These are phyloP conservation scores for Channallabes apus DNA, from an alignment of 2,797 vertebrate genomes.

Conservation along the genomic window DNA sequence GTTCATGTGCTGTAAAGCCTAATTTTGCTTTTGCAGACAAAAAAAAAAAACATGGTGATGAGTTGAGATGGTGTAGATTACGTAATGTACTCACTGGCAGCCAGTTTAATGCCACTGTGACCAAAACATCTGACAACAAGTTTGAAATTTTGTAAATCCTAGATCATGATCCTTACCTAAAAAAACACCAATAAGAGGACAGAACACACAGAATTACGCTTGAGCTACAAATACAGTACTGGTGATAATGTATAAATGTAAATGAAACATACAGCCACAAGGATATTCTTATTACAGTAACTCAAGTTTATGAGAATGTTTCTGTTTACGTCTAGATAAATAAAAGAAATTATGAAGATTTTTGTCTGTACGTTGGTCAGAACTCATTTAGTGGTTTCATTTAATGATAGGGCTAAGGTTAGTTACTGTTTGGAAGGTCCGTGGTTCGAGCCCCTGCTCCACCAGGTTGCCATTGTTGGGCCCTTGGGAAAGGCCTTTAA, in stretches of 20 bases:
- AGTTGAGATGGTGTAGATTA: constrained; percentile 9
- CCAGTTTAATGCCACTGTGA: not conserved
- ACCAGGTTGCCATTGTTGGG: too few species aligned
- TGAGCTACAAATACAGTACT: not conserved
- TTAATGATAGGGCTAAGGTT: too few species aligned
- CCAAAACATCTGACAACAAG: constrained; percentile 5
- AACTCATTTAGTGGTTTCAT: too few species aligned
- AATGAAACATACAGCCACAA: not conserved
- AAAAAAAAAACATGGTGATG: not conserved
- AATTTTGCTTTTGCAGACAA: not conserved
- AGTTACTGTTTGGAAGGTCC: too few species aligned
- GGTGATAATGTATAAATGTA: not conserved
- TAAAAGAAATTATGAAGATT: too few species aligned
- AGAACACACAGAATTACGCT: not conserved
- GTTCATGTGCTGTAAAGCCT: not conserved
- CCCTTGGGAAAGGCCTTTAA: too few species aligned
- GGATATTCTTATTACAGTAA: not conserved
- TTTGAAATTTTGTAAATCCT: not conserved
- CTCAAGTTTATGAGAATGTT: not conserved
- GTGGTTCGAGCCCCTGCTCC: too few species aligned
- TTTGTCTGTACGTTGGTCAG: too few species aligned
- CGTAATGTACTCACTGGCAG: not conserved
- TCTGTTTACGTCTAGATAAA: not conserved
- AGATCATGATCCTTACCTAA: not conserved
- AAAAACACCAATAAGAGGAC: not conserved